These are phyloP conservation scores for Sthenelais limicola DNA, from an alignment of 2,888 invertebrate species.

Conservation along the genomic window DNA sequence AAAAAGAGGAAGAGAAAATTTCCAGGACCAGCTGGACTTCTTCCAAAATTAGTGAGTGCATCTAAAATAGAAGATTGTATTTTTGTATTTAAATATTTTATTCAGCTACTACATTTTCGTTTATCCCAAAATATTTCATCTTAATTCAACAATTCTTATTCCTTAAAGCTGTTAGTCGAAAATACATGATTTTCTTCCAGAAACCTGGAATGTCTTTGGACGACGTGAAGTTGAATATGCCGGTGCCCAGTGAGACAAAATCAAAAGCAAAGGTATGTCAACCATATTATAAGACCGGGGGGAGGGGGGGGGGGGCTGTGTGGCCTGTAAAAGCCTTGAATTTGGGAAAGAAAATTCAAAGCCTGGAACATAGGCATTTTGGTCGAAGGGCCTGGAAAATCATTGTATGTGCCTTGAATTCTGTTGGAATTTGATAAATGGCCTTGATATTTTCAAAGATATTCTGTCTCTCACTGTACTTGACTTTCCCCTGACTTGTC, in stretches of 20 bases:
- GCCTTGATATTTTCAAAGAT: too few species aligned
- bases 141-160: background rate
- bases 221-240: background rate
- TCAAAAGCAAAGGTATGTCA: background rate
- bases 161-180: background rate
- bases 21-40: conserved; percentile 68
- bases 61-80: too few species aligned
- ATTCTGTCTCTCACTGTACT: too few species aligned
- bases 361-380: too few species aligned
- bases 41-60: conserved; percentile 54
- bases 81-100: background rate
- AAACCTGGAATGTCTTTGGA: conserved; percentile 18
- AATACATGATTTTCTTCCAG: background rate
- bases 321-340: background rate
- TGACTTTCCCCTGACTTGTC: too few species aligned
- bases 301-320: background rate
- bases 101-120: background rate
- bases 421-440: too few species aligned
- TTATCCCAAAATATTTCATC: background rate
- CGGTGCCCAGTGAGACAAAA: background rate
- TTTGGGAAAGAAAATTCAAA: background rate
- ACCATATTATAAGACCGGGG: background rate
- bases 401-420: too few species aligned
- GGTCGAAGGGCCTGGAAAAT: too few species aligned
- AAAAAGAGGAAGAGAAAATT: conserved; percentile 58